Evolutionary conservation across 2,888 invertebrate genomes (phyloP), one percentile per base, ranked within the genome.

Genomic region (Drosophila rubida): DNA sequence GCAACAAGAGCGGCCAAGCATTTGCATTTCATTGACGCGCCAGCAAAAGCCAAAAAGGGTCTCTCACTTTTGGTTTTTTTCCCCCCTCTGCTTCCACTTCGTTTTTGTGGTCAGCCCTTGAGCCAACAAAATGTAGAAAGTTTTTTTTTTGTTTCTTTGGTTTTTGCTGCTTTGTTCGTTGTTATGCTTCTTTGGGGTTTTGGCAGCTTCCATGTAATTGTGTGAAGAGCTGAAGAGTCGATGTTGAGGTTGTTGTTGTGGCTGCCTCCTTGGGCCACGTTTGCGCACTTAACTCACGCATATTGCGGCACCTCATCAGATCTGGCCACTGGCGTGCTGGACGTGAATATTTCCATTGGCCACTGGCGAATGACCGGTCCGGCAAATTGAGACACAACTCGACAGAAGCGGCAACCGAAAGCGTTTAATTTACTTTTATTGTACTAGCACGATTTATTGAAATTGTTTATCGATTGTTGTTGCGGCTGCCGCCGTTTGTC

Each of bases 11-110:
- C 27, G 48, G 48, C 48, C 30, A 30, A 37, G 53, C 69, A 86
- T 88, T 88, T 85, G 78, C 84, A 86, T 86, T 83, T 78, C 78
- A 88, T 82, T 88, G 78, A 72, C 70, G 64, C 70, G 63, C 46
- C 48, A 27, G 35, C 25, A 63, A 60, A 66, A 37, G 14, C 13
- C 6, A 35, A 37, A 37, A 61, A 70, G 59, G 65, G 76, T 76
- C 64, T 37, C 30, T 44, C 54, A 27, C 51, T 58, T 53, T 51
- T 32, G 5, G 3, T 39, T 16, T 35, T 25, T 27, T 37, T 25
- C 8, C 9, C n/a, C n/a, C n/a, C n/a, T n/a, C n/a, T n/a, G n/a
- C n/a, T n/a, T n/a, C n/a, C n/a, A n/a, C n/a, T n/a, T 50, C 19
- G 1, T 16, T 30, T 19, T 35, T 44, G 27, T 54, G 42, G 60